Evolutionary conservation across 2,797 vertebrate genomes (phyloP), one percentile per base, ranked within the genome.

Genomic region (Nyctalus aviator): DNA sequence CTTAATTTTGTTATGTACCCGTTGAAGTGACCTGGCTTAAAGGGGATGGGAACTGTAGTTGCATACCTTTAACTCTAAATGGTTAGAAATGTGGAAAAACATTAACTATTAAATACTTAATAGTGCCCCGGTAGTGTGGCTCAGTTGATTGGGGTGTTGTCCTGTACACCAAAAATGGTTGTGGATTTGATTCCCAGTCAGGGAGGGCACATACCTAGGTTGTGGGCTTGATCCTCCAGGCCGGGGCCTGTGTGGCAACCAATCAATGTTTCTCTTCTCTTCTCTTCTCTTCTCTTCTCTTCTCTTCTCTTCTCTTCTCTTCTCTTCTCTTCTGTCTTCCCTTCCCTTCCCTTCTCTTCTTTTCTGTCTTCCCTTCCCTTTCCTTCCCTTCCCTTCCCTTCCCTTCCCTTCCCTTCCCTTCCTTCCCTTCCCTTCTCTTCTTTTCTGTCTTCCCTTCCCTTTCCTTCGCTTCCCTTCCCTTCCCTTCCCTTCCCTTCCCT

Each of bases 1-100:
- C 87, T 79, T 41, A 75, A 62, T 93, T 89, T 93, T 83, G 79
- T 41, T 79, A 46, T 79, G 35, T 71, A 85, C 21, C 30, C 0
- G 1, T 13, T 71, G 66, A 89, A 90, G 20, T 85, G 79, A 73
- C 44, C 11, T 66, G 48, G 69, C n/a, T n/a, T n/a, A 85, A 77
- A 81, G 72, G 93, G 37, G 68, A 82, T 72, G 78, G 18, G 30
- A 57, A 88, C 20, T 53, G 30, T 50, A 84, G 44, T 88, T 71
- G 44, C 57, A 82, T 82, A 53, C 41, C 35, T 84, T 88, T 62
- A 64, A 82, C 46, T 68, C 17, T 1, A 77, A 44, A 46, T 79
- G 48, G 27, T 93, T 91, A 89, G 57, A 83, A 93, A 75, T 30
- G 14, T 75, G 37, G 57, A 18, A 46, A 12, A 30, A 68, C 44